These are phyloP conservation scores for Ophthalmolycus amberensis DNA, from an alignment of 2,113 vertebrate species.

Conservation along the genomic window DNA sequence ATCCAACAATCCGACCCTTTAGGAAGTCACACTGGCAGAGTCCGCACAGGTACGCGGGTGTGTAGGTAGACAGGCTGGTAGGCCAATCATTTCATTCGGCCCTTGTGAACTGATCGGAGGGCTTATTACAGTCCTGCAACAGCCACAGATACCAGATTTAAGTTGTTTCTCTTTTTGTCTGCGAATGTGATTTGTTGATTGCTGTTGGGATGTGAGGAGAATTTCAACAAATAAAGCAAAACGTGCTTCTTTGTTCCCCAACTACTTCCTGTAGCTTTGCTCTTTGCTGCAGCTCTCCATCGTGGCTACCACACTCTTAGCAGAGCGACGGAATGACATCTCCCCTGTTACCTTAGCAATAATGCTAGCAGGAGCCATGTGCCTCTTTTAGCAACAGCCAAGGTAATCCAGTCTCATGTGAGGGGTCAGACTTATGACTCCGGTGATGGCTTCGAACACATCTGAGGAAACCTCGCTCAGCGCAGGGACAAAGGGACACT, in stretches of 20 bases:
- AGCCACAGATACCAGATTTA: not conserved
- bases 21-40: too few relatives aligned
- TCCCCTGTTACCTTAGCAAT: not conserved
- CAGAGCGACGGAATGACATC: not conserved
- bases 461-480: not conserved
- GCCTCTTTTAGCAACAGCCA: constrained; percentile 7
- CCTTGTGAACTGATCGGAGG: not conserved
- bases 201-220: not conserved
- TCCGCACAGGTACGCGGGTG: too few relatives aligned
- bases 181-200: not conserved
- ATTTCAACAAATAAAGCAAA: too few relatives aligned
- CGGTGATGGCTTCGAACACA: constrained; percentile 11
- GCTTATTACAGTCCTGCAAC: too few relatives aligned
- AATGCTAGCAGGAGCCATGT: not conserved
- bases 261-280: too few relatives aligned
- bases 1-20: not conserved
- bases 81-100: too few relatives aligned
- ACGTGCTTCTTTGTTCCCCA: not conserved
- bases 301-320: not conserved
- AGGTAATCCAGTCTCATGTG: constrained; percentile 5
- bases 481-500: not conserved
- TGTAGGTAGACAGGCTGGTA: too few relatives aligned
- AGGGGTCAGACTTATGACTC: constrained; percentile 14
- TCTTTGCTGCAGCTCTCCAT: not conserved
- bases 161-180: not conserved